Conservation (phyloP, 2,113 vertebrate genomes). For the Geothlypis trichas region DNA sequence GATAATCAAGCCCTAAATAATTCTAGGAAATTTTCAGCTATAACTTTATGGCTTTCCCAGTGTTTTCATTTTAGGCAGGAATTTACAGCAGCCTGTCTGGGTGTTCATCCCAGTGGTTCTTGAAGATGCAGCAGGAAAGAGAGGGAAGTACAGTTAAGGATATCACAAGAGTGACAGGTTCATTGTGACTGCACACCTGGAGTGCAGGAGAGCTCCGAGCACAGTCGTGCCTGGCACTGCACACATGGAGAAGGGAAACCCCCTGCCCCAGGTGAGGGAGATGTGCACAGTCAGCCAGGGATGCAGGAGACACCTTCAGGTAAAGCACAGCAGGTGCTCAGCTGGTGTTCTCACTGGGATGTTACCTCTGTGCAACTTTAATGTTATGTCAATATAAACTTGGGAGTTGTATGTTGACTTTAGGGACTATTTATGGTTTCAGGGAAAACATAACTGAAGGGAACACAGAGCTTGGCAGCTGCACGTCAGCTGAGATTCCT, state of each 20-base stretch:
- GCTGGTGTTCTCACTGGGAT: background rate
- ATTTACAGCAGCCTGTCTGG: background rate
- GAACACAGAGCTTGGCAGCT: background rate
- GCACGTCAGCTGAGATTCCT: conserved; percentile 4
- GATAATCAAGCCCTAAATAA: background rate
- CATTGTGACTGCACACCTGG: accelerated
- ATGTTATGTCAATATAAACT: background rate
- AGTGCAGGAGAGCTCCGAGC: background rate
- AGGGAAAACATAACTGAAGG: background rate
- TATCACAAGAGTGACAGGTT: accelerated
- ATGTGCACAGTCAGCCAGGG: background rate
- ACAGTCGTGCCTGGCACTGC: background rate
- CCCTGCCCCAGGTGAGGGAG: background rate
- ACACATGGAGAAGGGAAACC: background rate
- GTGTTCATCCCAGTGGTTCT: background rate
- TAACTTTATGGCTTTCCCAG: background rate
- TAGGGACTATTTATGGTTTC: conserved; percentile 3
- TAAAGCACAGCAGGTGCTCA: background rate
- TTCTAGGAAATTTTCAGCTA: background rate
- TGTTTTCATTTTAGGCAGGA: background rate
- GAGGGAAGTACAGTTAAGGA: background rate
- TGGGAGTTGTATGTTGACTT: background rate
- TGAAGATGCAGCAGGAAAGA: background rate
- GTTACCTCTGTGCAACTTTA: accelerated
- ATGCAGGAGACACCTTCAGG: accelerated